Base-by-base conservation (phyloP, 2,113 vertebrate species). In the Phoenicopterus ruber region DNA sequence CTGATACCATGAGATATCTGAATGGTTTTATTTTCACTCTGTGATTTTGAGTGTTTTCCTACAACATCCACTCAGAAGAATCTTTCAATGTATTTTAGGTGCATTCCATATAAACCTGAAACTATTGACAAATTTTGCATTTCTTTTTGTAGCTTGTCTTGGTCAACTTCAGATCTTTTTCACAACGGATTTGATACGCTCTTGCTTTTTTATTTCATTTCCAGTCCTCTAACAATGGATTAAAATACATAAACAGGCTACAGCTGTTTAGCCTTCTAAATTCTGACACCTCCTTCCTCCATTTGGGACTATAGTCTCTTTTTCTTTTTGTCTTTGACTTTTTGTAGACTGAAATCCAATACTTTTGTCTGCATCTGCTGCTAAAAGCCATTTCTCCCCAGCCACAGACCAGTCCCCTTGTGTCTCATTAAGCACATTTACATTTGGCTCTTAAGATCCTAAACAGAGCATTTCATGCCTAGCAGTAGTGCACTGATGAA, bases 361-460 rank as follows among this genome's bases (percentile, higher is more conserved):
- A 97, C 97, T 97, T 98, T 92, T 97, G 97, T 98, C 98, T 98
- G 97, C 98, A 97, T 98, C 96, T 98, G 97, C 97, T 98, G 93
- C 97, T 98, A 97, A 98, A 98, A 98, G 97, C 97, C 96, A 97
- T 97, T 97, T 96, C 93, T 96, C 95, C 93, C 94, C 97, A 97
- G 95, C 96, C 95, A 86, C 94, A 95, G 95, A 96, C 96, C 94
- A 79, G 61, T 65, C 97, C 98, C 97, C 98, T 88, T 2, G 97
- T 97, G 98, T 93, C 98, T 98, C 98, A 98, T 98, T 98, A 98
- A 97, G 92, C 97, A 97, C 98, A 98, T 98, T 98, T 98, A 97
- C 98, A 98, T 98, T 98, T 98, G 97, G 97, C 98, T 98, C 97
- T 97, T 97, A 97, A 98, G 98, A 98, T 96, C 97, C 96, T 93